Evolutionary conservation across 2,113 vertebrate species (phyloP).

Genomic region (Eudorcas thomsonii): DNA sequence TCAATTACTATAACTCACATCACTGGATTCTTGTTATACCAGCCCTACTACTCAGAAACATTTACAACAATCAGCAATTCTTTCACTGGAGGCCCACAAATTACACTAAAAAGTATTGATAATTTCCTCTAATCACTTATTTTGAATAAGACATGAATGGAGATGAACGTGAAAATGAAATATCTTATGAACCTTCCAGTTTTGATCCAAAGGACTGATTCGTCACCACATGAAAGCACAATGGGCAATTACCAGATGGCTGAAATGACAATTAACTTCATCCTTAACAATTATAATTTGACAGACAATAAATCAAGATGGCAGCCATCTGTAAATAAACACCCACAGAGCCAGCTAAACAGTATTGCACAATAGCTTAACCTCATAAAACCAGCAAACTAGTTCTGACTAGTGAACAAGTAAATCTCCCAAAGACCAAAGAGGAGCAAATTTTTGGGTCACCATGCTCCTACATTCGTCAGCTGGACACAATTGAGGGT

Average conservation of each 20-base stretch:
- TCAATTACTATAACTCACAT: slow-evolving; percentile 14
- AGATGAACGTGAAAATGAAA: slow-evolving; percentile 55
- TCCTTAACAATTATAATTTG: slow-evolving; percentile 72
- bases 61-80: slow-evolving; percentile 6
- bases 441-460: slow-evolving; percentile 45
- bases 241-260: slow-evolving; percentile 67
- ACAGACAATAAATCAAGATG: slow-evolving; percentile 70
- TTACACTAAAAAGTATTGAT: slow-evolving; percentile 8
- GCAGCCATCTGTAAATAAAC: slow-evolving; percentile 72
- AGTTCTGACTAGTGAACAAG: slow-evolving; percentile 14
- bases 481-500: slow-evolving; percentile 69
- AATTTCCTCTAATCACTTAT: slow-evolving; percentile 20
- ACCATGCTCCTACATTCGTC: slow-evolving; percentile 51
- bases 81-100: not conserved
- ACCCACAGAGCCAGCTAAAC: slow-evolving; percentile 50
- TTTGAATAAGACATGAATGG: slow-evolving; percentile 45
- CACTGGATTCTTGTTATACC: slow-evolving; percentile 53
- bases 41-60: slow-evolving; percentile 35
- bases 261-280: slow-evolving; percentile 67
- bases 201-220: slow-evolving; percentile 64
- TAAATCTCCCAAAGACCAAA: slow-evolving; percentile 52
- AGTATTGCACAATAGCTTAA: slow-evolving; percentile 60
- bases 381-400: slow-evolving; percentile 64
- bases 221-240: slow-evolving; percentile 64
- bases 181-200: slow-evolving; percentile 38